phyloP scores from a whole-genome alignment of 2,113 vertebrate genomes.

The Hippocampus guttulatus region DNA sequence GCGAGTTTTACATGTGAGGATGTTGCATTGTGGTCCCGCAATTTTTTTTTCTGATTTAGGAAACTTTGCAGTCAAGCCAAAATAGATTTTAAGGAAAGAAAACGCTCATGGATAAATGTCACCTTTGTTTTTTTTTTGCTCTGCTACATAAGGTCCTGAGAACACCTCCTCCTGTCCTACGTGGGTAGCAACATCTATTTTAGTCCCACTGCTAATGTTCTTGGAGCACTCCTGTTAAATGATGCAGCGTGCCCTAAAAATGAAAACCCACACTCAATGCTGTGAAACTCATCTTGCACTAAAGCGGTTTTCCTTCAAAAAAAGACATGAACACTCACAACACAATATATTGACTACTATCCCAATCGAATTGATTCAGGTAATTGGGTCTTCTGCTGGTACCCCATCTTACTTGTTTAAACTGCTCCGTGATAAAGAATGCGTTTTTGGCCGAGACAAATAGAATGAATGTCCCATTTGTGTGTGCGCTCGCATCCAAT shows the following conservation, averaged over 20 bases:
- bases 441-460: conserved; percentile 16
- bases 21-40: no score
- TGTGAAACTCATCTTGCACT: conserved; percentile 14
- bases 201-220: conserved; percentile 8
- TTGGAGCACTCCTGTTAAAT: conserved; percentile 7
- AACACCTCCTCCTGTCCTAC: background rate
- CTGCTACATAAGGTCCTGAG: background rate
- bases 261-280: conserved; percentile 16
- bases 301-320: conserved; percentile 17
- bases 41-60: background rate
- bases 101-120: background rate
- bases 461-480: background rate
- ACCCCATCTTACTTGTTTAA: background rate
- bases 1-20: no score
- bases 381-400: no score
- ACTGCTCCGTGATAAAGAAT: conserved; percentile 24
- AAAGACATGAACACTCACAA: conserved; percentile 16
- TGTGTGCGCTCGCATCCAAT: conserved; percentile 10
- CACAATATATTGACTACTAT: background rate
- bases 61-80: background rate
- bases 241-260: conserved; percentile 14
- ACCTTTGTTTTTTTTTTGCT: background rate
- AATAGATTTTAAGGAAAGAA: background rate
- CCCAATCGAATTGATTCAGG: background rate
- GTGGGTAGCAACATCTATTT: conserved; percentile 2